Evolutionary conservation across 2,113 vertebrate species (phyloP), one percentile per base, ranked within the genome.

Genomic region (Xerus inauris): DNA sequence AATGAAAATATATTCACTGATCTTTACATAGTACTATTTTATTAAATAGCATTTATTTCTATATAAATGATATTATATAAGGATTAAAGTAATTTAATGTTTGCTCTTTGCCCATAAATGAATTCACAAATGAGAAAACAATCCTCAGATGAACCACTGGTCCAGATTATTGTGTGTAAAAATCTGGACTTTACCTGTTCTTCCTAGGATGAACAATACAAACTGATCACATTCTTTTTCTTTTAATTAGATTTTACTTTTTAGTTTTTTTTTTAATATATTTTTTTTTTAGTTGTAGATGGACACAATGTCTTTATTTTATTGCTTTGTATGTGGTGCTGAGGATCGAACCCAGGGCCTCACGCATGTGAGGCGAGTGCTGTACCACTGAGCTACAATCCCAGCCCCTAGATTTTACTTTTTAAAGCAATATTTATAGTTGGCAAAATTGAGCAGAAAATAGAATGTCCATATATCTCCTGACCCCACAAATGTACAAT

Each of bases 121-220:
- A 87, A 6, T 80, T 96, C 19, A 90, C 6, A 87, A 54, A 69
- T 72, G 19, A 87, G 51, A 77, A 77, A 91, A 83, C 1, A 92
- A 42, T 38, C 8, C 17, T 93, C 90, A 75, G 16, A 67, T 75
- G 6, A 95, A 12, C 6, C 32, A 38, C 8, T 42, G 3, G 64
- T 83, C 28, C 45, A 73, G 22, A 87, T 76, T 91, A 87, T 83
- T 77, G 8, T 45, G 65, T 67, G 10, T 80, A 80, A 94, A 96
- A 91, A 67, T 73, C 51, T 59, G 0, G 73, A 89, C 45, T 89
- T 42, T 83, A 35, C 11, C 12, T 71, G 40, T 3, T 67, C 12
- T 94, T 72, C 9, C 22, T 82, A 92, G 1, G 38, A 42, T 72
- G 49, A 77, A 1, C 11, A 84, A 83, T 79, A 26, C 16, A n/a